Base-by-base conservation (phyloP, 2,888 invertebrate genomes). In the Drosophila colorata region DNA sequence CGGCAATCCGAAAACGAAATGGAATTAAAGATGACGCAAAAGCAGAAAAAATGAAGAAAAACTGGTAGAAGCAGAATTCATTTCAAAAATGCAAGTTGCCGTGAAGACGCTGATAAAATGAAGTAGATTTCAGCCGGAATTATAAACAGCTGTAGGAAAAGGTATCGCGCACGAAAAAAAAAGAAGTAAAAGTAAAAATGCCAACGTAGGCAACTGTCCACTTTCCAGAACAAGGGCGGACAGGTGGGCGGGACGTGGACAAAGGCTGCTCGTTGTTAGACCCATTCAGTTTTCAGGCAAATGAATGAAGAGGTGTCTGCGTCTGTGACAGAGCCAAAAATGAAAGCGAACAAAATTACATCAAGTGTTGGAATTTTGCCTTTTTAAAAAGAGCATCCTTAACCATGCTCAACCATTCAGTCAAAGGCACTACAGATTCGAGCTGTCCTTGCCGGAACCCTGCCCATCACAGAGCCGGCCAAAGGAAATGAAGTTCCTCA, bases 31-130 rank as follows among this genome's bases (percentile, higher is more conserved):
- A 86, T 85, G 79, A 61, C 61, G 68, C 52, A 51, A 41, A 35
- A 35, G 11, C 40, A 49, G 31, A 35, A 49, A 68, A 58, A 76
- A 67, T 48, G 60, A 49, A 44, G 28, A 55, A 51, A 44, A 53
- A 64, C 60, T n/a, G 35, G 55, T 18, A 11, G 46, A 41, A 37
- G 23, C 61, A 55, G 68, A 81, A 74, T 82, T 71, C 72, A 67
- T 82, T 83, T 88, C 74, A 79, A 72, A 81, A 88, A 87, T 83
- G 84, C 88, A 85, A 88, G 84, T 71, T 69, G 74, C 76, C 87
- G 78, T 85, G 68, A 84, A 79, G 89, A 84, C 71, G 74, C 77
- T 87, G 89, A 86, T 88, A 77, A 86, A 84, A 87, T 84, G 87
- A 87, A 84, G 89, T 74, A 73, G 80, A 83, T 73, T 74, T 88